Base-by-base conservation (phyloP, 2,113 vertebrate species). In the Lontra canadensis region DNA sequence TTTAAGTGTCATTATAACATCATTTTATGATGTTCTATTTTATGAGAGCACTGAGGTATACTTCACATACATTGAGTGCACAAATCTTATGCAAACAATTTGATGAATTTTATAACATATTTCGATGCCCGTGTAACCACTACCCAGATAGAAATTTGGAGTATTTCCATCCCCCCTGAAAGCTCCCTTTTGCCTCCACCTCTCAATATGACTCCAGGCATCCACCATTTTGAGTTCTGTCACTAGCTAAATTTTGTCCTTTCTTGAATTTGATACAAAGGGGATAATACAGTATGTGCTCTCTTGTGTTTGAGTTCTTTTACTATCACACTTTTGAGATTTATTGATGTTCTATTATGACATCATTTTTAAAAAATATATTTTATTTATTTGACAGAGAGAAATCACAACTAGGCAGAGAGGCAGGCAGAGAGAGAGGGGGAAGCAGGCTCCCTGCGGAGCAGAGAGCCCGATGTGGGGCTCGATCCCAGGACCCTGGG, bases 191-290 rank as follows among this genome's bases (percentile, higher is more conserved):
- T 25, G 23, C 71, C 21, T 29, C 6, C 59, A 81, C 18, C 10
- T 61, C 80, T 80, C 65, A 88, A 0, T 67, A 76, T 63, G 39
- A 69, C 57, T 14, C 29, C 39, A 92, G 61, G 55, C 67, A 89
- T 57, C 63, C 0, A 0, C 61, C 59, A 1, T 65, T 87, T 80
- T 49, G 78, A 92, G 44, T 85, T 91, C 52, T 18, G 2, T 49
- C 34, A 8, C 52, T 80, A 31, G n/a, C 9, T 74, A 88, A 55
- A 26, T 63, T 63, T 55, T 36, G 21, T 79, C 39, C 29, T 47
- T 86, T 96, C 57, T 47, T 96, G 25, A 96, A 55, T 12, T 63
- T 93, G 36, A n/a, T 78, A 71, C 61, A 63, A 87, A 96, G n/a
- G 49, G n/a, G 93, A 61, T 95, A 85, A 42, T 82, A 81, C n/a